phyloP scores from a whole-genome alignment of 2,113 vertebrate genomes.

The Syrmaticus mikado region DNA sequence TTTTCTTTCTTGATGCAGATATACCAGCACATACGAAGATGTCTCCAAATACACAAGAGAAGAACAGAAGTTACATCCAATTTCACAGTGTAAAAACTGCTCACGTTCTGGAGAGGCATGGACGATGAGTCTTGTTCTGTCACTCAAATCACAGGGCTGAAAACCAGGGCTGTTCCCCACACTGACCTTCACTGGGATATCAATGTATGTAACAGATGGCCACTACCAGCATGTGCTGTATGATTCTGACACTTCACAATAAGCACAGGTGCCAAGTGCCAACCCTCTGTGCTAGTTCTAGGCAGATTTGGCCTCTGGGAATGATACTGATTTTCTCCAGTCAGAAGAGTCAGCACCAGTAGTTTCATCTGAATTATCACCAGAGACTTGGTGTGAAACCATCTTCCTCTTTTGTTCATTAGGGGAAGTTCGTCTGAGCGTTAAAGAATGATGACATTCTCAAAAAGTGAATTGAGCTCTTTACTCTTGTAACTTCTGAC shows the following conservation, averaged over 20 bases:
- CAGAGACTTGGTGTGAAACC: constrained; percentile 22
- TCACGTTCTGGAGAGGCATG: accelerated
- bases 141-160: not conserved
- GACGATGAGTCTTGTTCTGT: not conserved
- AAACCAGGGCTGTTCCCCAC: not conserved
- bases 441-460: not conserved
- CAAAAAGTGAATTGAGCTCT: not conserved
- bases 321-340: not conserved
- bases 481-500: not conserved
- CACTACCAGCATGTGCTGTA: not conserved
- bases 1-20: not conserved
- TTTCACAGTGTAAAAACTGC: accelerated
- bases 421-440: not conserved
- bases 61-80: not conserved
- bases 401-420: not conserved
- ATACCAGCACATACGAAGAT: not conserved
- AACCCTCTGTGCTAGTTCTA: not conserved
- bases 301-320: constrained; percentile 35
- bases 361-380: not conserved
- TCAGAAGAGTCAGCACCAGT: not conserved
- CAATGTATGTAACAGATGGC: constrained; percentile 4
- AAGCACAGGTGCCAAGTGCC: not conserved
- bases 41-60: not conserved
- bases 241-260: constrained; percentile 2
- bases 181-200: not conserved